Percentiles rank a stretch among this genome's conserved stretches.
Evolutionary conservation across 2,797 vertebrate species (phyloP).

Genomic region (Lycodopsis pacificus): DNA sequence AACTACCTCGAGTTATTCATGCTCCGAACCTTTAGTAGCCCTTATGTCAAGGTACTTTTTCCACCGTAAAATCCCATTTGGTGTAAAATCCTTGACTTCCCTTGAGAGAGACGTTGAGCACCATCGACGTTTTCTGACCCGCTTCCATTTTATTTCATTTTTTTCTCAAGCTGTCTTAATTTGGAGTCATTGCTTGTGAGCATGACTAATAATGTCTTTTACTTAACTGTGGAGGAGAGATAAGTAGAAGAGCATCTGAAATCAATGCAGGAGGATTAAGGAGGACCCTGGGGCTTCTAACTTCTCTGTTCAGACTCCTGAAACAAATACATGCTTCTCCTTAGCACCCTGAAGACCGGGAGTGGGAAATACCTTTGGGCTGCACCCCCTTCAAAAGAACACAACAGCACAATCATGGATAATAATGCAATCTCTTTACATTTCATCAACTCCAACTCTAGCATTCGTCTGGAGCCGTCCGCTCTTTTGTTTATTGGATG

Average conservation of each 20-base stretch:
- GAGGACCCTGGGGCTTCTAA: slow-evolving; percentile 42
- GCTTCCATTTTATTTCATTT: background rate
- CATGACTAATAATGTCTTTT: slow-evolving; percentile 62
- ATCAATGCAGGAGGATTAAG: slow-evolving; percentile 70
- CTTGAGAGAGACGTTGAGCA: slow-evolving; percentile 14
- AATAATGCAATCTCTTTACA: slow-evolving; percentile 20
- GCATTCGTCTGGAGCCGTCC: slow-evolving; percentile 1
- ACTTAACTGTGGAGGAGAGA: slow-evolving; percentile 57
- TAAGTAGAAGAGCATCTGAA: slow-evolving; percentile 66
- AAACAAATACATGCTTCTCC: slow-evolving; percentile 35
- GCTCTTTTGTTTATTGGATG: slow-evolving; percentile 10
- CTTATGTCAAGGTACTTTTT: slow-evolving; percentile 8
- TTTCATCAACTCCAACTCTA: slow-evolving; percentile 6
- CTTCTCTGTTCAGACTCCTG: slow-evolving; percentile 39
- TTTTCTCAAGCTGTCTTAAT: slow-evolving; percentile 45
- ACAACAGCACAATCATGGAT: background rate
- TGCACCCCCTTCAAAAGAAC: slow-evolving; percentile 11
- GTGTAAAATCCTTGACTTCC: slow-evolving; percentile 6
- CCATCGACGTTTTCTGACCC: slow-evolving; percentile 40
- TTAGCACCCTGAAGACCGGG: slow-evolving; percentile 21
- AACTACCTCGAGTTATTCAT: slow-evolving; percentile 29
- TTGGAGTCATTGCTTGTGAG: slow-evolving; percentile 53
- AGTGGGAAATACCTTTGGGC: slow-evolving; percentile 38
- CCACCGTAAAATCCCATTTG: background rate
- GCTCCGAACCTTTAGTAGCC: slow-evolving; percentile 1